A percentile compares a stretch with the other conserved stretches of the same genome.
Evolutionary conservation across 2,113 vertebrate species (phyloP).

Genomic region (Pholis gunnellus): DNA sequence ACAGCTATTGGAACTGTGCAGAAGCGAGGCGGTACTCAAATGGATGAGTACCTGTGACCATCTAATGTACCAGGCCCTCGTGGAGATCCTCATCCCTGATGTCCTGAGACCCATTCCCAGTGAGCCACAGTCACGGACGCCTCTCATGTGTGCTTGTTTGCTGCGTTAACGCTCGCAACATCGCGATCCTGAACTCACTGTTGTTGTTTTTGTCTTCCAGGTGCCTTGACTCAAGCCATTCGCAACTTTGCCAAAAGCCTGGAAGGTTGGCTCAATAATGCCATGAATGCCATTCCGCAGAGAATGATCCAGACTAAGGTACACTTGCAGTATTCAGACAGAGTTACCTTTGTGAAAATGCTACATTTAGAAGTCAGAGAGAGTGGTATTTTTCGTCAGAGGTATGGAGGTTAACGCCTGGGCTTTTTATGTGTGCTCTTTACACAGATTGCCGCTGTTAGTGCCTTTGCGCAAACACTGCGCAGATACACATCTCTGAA

Average conservation of each 20-base stretch:
- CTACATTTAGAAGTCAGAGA: background rate
- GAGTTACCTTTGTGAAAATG: background rate
- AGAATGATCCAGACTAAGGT: constrained; percentile 97
- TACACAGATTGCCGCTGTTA: constrained; percentile 92
- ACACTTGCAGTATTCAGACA: background rate
- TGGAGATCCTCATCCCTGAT: constrained; percentile 98
- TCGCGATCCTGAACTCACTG: background rate
- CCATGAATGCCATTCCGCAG: constrained; percentile 94
- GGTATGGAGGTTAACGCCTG: constrained; percentile 1
- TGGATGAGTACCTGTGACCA: constrained; percentile 99
- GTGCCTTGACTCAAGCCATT: constrained; percentile 98
- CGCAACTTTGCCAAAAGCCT: constrained; percentile 99
- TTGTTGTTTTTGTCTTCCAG: constrained; percentile 73
- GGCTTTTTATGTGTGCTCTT: constrained; percentile 10
- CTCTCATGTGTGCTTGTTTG: background rate
- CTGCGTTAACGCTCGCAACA: background rate
- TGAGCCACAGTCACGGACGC: constrained; percentile 78
- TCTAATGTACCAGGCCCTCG: constrained; percentile 96
- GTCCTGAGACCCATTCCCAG: constrained; percentile 98
- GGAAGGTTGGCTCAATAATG: constrained; percentile 95
- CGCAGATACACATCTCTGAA: constrained; percentile 98
- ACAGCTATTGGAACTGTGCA: constrained; percentile 90
- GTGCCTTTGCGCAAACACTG: constrained; percentile 97
- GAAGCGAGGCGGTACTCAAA: constrained; percentile 89
- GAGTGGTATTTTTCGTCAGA: background rate